Percentiles rank a stretch among this genome's conserved stretches.
These are phyloP conservation scores for Morpho helenor DNA, from an alignment of 2,888 invertebrate species.

Conservation along the genomic window DNA sequence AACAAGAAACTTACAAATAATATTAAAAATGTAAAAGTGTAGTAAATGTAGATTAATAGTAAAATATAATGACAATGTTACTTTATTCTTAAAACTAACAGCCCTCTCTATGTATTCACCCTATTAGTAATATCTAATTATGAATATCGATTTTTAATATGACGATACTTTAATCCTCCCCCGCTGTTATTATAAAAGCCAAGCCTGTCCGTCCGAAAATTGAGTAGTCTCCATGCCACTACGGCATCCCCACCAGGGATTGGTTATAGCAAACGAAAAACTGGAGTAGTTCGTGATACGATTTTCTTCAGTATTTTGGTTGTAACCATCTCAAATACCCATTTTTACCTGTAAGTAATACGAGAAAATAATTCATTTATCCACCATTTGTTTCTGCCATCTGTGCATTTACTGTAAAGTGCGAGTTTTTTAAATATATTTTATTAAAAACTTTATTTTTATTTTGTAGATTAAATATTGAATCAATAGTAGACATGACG, in stretches of 20 bases:
- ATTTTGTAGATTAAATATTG: constrained; percentile 12
- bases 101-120: constrained; percentile 50
- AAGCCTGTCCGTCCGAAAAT: constrained; percentile 26
- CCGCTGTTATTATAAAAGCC: constrained; percentile 59
- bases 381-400: too few species aligned
- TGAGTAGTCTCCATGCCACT: constrained; percentile 71
- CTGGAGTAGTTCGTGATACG: constrained; percentile 77
- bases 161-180: constrained; percentile 56
- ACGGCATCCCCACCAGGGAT: constrained; percentile 60
- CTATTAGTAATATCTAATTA: constrained; percentile 72
- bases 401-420: too few species aligned
- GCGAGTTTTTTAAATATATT: too few species aligned
- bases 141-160: constrained; percentile 64
- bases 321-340: constrained; percentile 55
- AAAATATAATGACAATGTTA: neutral
- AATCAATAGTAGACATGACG: constrained; percentile 46
- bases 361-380: too few species aligned
- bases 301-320: constrained; percentile 78
- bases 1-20: too few species aligned
- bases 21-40: too few species aligned
- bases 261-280: constrained; percentile 65
- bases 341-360: too few species aligned
- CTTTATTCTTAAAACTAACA: neutral
- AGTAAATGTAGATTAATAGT: too few species aligned
- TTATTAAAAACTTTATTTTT: too few species aligned